Base-by-base conservation (phyloP, 2,888 invertebrate genomes). In the Sphinx pinastri region DNA sequence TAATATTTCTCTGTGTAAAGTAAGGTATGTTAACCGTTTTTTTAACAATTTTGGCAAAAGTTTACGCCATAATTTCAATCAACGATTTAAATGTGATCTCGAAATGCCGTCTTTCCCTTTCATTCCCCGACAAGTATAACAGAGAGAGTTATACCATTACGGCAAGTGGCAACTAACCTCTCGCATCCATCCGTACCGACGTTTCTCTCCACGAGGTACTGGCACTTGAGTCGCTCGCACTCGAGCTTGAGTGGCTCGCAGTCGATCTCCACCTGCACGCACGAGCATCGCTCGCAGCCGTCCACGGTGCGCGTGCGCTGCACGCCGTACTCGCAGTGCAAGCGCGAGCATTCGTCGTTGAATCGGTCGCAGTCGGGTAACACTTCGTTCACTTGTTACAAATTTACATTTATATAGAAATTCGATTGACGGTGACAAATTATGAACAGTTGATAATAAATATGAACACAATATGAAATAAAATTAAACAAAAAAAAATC, bases 301-400 rank as follows among this genome's bases (percentile, higher is more conserved):
- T 74, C 76, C 11, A 80, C 74, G 10, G 79, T 79, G 73, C 77
- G 81, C 71, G 83, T 96, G 71, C 95, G 94, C 72, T 95, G 95
- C 80, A 97, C 96, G 54, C 95, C 95, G 82, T 96, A 97, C 2
- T 96, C 95, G 87, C 98, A 98, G 14, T 94, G 94, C 45, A 97
- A 85, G 0, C 88, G 87, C 0, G 87, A 87, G 82, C 98, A 98
- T 79, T 96, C 95, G 38, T 94, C 94, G 55, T 90, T 92, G 74
- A 74, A 75, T 6, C 69, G 71, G 0, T 75, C 77, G 73, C 84
- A 84, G 38, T 79, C 77, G 1, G 74, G 68, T 10, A 74, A 16
- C 0, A 88, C 85, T 14, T 79, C 78, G 72, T 79, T 81, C 8
- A 72, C 55, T 55, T 71, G 14, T 38, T 6, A 31, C 25, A 60